These are phyloP conservation scores for Oreortyx pictus DNA, from an alignment of 2,797 vertebrate species.

Conservation along the genomic window DNA sequence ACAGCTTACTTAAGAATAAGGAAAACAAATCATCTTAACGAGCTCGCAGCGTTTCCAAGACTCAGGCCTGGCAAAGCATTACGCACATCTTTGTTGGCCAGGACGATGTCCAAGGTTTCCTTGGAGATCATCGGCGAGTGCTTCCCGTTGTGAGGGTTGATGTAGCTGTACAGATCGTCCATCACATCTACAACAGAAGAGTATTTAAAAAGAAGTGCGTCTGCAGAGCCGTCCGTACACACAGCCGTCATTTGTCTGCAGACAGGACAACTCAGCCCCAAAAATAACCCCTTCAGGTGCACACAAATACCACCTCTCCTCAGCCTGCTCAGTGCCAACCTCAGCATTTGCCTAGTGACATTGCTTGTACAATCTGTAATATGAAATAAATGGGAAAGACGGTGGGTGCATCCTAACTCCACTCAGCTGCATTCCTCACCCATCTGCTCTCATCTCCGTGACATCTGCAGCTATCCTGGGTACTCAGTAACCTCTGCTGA, in stretches of 20 bases:
- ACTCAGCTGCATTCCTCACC: background rate
- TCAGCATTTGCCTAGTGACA: background rate
- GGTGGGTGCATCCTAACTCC: background rate
- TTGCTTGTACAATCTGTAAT: background rate
- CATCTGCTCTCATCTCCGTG: background rate
- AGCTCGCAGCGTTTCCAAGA: background rate
- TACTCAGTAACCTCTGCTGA: background rate
- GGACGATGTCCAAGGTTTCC: slow-evolving; percentile 88
- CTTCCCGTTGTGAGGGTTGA: slow-evolving; percentile 88
- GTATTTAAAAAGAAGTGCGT: background rate
- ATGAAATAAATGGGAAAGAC: background rate
- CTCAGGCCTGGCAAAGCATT: accelerated
- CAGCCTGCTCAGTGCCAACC: background rate
- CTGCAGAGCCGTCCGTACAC: accelerated
- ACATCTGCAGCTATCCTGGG: background rate
- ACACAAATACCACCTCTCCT: too few species aligned
- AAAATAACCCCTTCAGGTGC: background rate
- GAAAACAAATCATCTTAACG: background rate
- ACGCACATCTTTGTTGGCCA: slow-evolving; percentile 93
- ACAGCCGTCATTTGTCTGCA: background rate
- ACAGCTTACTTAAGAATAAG: background rate
- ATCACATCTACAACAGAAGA: slow-evolving; percentile 86
- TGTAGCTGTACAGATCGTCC: slow-evolving; percentile 95
- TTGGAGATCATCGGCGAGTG: slow-evolving; percentile 96
- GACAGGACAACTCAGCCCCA: background rate